Percentiles rank a stretch among this genome's conserved stretches.
These are phyloP conservation scores for Idaea dimidiata DNA, from an alignment of 2,888 invertebrate genomes.

Conservation along the genomic window DNA sequence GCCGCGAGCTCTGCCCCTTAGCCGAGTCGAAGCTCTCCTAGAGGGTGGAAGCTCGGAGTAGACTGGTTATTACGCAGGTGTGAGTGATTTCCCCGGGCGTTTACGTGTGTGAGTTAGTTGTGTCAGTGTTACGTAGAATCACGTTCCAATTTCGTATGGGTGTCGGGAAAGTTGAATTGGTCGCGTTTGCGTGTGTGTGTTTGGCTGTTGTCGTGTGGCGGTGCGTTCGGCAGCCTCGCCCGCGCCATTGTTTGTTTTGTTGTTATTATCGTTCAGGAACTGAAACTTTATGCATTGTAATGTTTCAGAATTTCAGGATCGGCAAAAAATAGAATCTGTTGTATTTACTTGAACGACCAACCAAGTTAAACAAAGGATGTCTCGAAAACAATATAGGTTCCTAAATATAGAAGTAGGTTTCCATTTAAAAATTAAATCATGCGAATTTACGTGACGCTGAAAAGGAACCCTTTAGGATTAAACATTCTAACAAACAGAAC, in stretches of 20 bases:
- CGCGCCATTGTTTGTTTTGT: slow-evolving; percentile 71
- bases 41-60: slow-evolving; percentile 45
- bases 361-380: slow-evolving; percentile 2
- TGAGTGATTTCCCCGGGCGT: slow-evolving; percentile 62
- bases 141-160: slow-evolving; percentile 59
- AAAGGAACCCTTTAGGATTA: slow-evolving; percentile 27
- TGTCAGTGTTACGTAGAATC: slow-evolving; percentile 52
- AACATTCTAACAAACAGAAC: slow-evolving; percentile 50
- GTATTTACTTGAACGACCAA: neutral
- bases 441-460: slow-evolving; percentile 19
- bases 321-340: slow-evolving; percentile 4
- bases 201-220: slow-evolving; percentile 48
- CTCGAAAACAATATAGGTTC: slow-evolving; percentile 4
- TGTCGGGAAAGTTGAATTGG: slow-evolving; percentile 69
- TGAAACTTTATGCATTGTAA: slow-evolving; percentile 39
- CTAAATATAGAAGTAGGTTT: slow-evolving; percentile 8
- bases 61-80: slow-evolving; percentile 40
- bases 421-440: slow-evolving; percentile 21
- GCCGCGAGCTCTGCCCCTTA: slow-evolving; percentile 32
- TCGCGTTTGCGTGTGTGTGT: slow-evolving; percentile 65
- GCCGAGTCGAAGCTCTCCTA: slow-evolving; percentile 25
- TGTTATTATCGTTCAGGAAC: slow-evolving; percentile 63
- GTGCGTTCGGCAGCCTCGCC: slow-evolving; percentile 51
- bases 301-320: neutral
- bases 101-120: slow-evolving; percentile 49